Percentiles rank a stretch among this genome's conserved stretches.
These are phyloP conservation scores for Ovis canadensis DNA, from an alignment of 2,113 vertebrate species.

Conservation along the genomic window DNA sequence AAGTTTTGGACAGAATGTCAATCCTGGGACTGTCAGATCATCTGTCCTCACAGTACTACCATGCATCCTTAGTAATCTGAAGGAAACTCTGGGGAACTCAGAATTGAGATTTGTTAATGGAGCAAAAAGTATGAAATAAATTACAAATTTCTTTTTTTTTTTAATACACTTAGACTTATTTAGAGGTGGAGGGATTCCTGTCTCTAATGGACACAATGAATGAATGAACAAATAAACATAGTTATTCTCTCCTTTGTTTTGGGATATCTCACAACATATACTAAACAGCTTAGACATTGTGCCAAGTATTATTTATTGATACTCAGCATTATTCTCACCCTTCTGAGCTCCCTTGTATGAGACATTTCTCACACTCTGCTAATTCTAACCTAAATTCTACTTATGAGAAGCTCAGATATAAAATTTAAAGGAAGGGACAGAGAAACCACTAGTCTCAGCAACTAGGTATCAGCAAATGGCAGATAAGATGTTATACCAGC, in stretches of 20 bases:
- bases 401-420: not conserved
- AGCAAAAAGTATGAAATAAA: not conserved
- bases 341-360: not conserved
- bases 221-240: not conserved
- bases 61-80: not conserved
- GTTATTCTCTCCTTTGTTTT: not conserved
- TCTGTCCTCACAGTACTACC: not conserved
- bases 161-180: not conserved
- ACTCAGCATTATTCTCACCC: not conserved
- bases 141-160: not conserved
- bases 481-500: not conserved
- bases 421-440: not conserved
- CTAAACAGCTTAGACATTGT: not conserved
- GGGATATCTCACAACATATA: not conserved
- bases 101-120: not conserved
- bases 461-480: not conserved
- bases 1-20: not conserved
- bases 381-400: not conserved
- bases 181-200: not conserved
- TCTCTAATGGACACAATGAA: not conserved
- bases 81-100: not conserved
- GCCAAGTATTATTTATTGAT: not conserved
- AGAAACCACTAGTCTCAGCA: not conserved
- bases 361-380: not conserved
- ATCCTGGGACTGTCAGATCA: not conserved